Base-by-base conservation (phyloP, 2,113 vertebrate species). In the Dascyllus trimaculatus region DNA sequence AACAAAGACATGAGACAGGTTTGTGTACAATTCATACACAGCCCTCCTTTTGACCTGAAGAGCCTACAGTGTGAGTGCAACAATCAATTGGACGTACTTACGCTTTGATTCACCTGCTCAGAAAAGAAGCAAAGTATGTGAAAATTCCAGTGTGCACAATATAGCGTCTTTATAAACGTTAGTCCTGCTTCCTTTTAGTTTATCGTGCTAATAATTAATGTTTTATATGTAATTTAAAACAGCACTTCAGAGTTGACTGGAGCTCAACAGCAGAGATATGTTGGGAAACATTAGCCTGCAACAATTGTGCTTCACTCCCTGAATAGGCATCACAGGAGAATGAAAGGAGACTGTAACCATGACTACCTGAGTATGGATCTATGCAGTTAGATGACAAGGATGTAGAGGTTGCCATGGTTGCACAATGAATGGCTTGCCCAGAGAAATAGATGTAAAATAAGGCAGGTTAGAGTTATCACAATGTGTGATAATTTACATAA, bases 291-390 rank as follows among this genome's bases (percentile, higher is more conserved):
- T 26, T 4, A 53, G 56, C 46, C 54, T 61, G 75, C 2, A 68
- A 72, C 62, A 46, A 78, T 1, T 61, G 67, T 49, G 60, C 21
- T 78, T 54, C 65, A 24, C 60, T 84, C 76, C 66, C 82, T 62
- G 75, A 76, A 66, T 38, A 35, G 25, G 45, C 69, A 65, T 78
- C 74, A 71, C 75, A 62, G 19, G 75, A 87, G 84, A 87, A 74
- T 82, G 78, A 87, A 73, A 80, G 72, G 70, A 86, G 75, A 80
- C 72, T 4, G 91, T 91, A 87, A 90, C 90, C 91, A 92, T 93
- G 91, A 78, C 90, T 84, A 92, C 90, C 85, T 25, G 79, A 59
- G 81, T 48, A 88, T 67, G 61, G 79, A 86, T 87, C 83, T 88
- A 84, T 64, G 81, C 75, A 75, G 78, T 70, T 63, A 71, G 59